Evolutionary conservation across 1,140 invertebrate genomes (phyloP), one percentile per base, ranked within the genome.

Genomic region (Sarcophaga peregrina): DNA sequence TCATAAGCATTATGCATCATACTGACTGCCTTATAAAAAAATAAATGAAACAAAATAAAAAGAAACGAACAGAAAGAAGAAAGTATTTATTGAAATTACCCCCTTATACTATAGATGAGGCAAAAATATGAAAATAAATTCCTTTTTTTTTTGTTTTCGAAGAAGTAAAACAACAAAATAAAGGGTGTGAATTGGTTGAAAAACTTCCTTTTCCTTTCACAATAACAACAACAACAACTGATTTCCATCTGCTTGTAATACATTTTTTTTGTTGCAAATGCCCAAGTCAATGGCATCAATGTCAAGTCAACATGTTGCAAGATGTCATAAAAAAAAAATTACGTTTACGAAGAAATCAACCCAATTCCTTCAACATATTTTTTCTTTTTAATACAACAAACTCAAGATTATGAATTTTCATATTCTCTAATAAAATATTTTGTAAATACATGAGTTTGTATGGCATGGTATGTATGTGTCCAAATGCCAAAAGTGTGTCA

Each of bases 231-330:
- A 10, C n/a, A n/a, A n/a, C n/a, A 52, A 10, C 20, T 52, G 50
- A n/a, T 80, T 80, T 37, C 17, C 78, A 13, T 15, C 78, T 25
- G 13, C 37, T 48, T 7, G 25, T 45, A 46, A 13, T 68, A 17
- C 62, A 68, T 68, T 68, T 58, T 37, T 37, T 37, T 37, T 4
- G 1, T 68, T 58, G 54, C 11, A 58, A 37, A 37, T 37, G 6
- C 72, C 46, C 15, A 45, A 48, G 37, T 80, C 46, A 37, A 25
- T 80, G 15, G 78, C 78, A 58, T 58, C 73, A 75, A 25, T 80
- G 78, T 80, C 78, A 80, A 80, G 46, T 80, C 78, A 80, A 80
- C 78, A 80, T 80, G 78, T 52, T 80, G 37, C 78, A 80, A 80
- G 11, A 17, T 25, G 9, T 72, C n/a, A 45, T 8, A 46, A 37